Evolutionary conservation across 1,140 invertebrate species (phyloP).

Genomic region (Orussus abietinus): DNA sequence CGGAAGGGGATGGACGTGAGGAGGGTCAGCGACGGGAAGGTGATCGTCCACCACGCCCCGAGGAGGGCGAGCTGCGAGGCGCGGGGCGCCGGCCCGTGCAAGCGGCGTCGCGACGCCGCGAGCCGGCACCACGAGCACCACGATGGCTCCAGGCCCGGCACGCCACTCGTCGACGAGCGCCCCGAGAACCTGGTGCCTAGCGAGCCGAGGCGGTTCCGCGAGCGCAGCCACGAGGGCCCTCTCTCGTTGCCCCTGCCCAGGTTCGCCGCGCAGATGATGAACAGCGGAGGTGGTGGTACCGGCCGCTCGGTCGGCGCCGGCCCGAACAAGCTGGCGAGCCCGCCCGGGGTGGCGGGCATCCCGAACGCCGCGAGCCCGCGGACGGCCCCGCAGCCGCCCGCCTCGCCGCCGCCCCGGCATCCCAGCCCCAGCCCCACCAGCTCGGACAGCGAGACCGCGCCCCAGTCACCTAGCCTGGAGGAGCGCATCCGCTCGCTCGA

Average conservation of each 20-base stretch:
- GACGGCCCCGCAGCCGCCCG: slow-evolving; percentile 54
- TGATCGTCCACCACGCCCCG: slow-evolving; percentile 49
- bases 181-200: slow-evolving; percentile 70
- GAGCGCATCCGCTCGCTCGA: slow-evolving; percentile 85
- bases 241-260: slow-evolving; percentile 78
- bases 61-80: slow-evolving; percentile 54
- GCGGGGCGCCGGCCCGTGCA: slow-evolving; percentile 47
- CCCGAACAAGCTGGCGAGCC: slow-evolving; percentile 41
- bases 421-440: slow-evolving; percentile 61
- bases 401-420: slow-evolving; percentile 58
- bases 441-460: slow-evolving; percentile 55
- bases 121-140: slow-evolving; percentile 54
- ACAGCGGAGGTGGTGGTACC: slow-evolving; percentile 22
- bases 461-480: slow-evolving; percentile 69
- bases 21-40: slow-evolving; percentile 52
- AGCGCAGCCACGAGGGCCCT: slow-evolving; percentile 63
- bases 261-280: slow-evolving; percentile 73
- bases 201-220: slow-evolving; percentile 66
- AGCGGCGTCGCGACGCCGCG: slow-evolving; percentile 42
- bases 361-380: slow-evolving; percentile 42
- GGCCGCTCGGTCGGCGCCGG: slow-evolving; percentile 20
- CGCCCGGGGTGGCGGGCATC: slow-evolving; percentile 32
- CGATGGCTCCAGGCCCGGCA: slow-evolving; percentile 72
- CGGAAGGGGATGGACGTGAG: slow-evolving; percentile 57
- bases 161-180: slow-evolving; percentile 77